These are phyloP conservation scores for Vultur gryphus DNA, from an alignment of 2,797 vertebrate species.

Conservation along the genomic window DNA sequence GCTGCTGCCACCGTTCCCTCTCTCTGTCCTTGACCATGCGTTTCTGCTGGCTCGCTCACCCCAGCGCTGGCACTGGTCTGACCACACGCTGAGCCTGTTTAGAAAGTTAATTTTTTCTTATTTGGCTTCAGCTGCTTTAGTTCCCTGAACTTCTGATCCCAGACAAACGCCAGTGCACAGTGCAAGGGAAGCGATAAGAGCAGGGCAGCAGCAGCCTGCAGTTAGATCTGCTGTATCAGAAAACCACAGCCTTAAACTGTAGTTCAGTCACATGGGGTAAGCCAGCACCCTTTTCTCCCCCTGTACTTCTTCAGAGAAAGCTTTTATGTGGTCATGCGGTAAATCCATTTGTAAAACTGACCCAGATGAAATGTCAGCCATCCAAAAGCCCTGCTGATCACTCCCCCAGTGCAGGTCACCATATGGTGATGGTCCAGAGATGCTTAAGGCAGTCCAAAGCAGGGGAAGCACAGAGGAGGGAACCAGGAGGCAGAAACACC, in stretches of 20 bases:
- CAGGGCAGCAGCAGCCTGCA: neutral
- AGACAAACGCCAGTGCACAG: neutral
- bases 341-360: neutral
- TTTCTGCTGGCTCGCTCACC: neutral
- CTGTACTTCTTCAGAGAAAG: neutral
- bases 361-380: neutral
- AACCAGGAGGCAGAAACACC: neutral
- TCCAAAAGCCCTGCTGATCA: neutral
- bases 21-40: neutral
- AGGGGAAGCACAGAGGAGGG: neutral
- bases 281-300: neutral
- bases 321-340: neutral
- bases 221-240: neutral
- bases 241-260: neutral
- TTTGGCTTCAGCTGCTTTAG: neutral
- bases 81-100: neutral
- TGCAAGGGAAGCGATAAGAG: constrained; percentile 5
- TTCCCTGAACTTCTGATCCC: neutral
- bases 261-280: neutral
- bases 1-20: neutral
- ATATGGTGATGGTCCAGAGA: neutral
- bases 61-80: neutral
- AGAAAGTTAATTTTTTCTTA: constrained; percentile 12
- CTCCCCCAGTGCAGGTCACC: neutral
- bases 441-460: neutral